Evolutionary conservation across 2,888 invertebrate species (phyloP), one percentile per base, ranked within the genome.

Genomic region (Tiphia femorata): DNA sequence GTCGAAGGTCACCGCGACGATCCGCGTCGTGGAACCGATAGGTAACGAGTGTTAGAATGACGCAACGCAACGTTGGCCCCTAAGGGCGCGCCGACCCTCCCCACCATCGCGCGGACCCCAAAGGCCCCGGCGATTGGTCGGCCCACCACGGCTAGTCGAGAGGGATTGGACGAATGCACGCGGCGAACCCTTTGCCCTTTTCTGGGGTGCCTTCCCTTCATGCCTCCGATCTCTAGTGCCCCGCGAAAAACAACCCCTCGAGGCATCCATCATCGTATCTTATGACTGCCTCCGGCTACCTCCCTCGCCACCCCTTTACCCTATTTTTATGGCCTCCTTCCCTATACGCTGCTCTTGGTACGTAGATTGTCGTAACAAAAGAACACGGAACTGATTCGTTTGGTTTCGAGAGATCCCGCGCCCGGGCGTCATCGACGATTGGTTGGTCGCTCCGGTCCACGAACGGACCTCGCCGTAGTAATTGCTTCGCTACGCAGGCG

Each of bases 41-140:
- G 75, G 62, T 75, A 77, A 73, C 76, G 82, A 82, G 72, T 82
- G 81, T 77, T 72, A 72, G 77, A 73, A 73, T 82, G 82, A 82
- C 78, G 81, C 81, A 82, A 83, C 78, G 73, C 56, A 72, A 70
- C 68, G 44, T 58, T 65, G 64, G 56, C 64, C 75, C 76, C 78
- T 75, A 73, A 80, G 79, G 78, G 78, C 76, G 70, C 70, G 63
- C 67, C 68, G 69, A 70, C 76, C 77, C 73, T 73, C 81, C 79
- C 79, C 81, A 69, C 81, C 64, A 67, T 58, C 51, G 27, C 29
- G 41, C 16, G 42, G 20, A 16, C 12, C 25, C 12, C 38, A 17
- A 49, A 62, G 57, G 59, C 42, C 57, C 40, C 37, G 23, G 41
- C 49, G 65, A 77, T 77, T 79, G 77, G 79, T 49, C 63, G 66